phyloP scores from a whole-genome alignment of 1,140 invertebrate species.

The Whitmania pigra region DNA sequence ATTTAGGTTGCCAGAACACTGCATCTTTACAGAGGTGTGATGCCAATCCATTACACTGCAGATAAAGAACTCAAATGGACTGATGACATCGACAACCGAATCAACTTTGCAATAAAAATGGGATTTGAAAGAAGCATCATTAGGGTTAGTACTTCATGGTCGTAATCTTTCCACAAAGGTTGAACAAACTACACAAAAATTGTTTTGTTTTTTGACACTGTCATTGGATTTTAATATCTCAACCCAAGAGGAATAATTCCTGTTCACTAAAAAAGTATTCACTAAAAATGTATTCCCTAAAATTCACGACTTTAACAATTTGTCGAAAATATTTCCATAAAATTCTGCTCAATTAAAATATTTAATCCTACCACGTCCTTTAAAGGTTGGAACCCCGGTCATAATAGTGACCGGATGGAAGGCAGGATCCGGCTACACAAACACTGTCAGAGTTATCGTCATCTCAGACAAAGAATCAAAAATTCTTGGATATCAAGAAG shows the following conservation, averaged over 20 bases:
- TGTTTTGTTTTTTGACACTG: too few species aligned
- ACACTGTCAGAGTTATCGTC: conserved; percentile 86
- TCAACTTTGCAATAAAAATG: conserved; percentile 71
- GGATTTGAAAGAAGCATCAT: conserved; percentile 81
- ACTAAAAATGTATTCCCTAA: too few species aligned
- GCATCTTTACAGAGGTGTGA: conserved; percentile 82
- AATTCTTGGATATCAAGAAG: neutral
- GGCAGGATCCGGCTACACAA: conserved; percentile 80
- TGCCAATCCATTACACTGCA: conserved; percentile 70
- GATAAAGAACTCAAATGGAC: conserved; percentile 80
- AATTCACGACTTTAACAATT: too few species aligned
- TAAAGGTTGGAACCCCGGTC: conserved; percentile 58
- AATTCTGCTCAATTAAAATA: neutral
- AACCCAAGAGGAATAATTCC: too few species aligned
- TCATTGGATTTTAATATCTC: too few species aligned
- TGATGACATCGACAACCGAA: conserved; percentile 83
- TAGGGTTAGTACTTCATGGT: conserved; percentile 40
- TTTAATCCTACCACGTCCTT: neutral
- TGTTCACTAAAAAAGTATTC: too few species aligned
- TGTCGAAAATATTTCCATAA: neutral
- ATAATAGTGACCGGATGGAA: conserved; percentile 92
- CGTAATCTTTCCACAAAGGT: too few species aligned
- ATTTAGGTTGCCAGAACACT: conserved; percentile 66
- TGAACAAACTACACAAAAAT: too few species aligned
- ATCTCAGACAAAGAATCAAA: conserved; percentile 7